Conservation (phyloP, 2,113 vertebrate genomes). For the Pipa parva region DNA sequence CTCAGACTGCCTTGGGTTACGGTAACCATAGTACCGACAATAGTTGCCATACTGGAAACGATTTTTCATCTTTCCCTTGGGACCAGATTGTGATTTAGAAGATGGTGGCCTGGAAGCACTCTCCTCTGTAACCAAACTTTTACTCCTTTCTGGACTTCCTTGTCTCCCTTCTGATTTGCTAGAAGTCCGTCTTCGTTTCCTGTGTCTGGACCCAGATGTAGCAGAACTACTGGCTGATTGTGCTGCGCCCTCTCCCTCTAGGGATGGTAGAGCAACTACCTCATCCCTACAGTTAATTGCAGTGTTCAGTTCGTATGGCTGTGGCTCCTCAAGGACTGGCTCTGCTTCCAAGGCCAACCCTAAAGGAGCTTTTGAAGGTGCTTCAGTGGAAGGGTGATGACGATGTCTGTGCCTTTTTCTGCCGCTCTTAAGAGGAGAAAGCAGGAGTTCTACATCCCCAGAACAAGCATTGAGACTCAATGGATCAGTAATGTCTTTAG, state of each 20-base stretch:
- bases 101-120: neutral
- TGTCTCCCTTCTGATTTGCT: conserved; percentile 55
- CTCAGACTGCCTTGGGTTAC: conserved; percentile 58
- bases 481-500: conserved; percentile 86
- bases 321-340: conserved; percentile 77
- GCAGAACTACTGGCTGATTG: conserved; percentile 39
- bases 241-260: conserved; percentile 65
- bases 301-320: conserved; percentile 85
- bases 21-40: conserved; percentile 80
- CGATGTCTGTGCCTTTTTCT: conserved; percentile 73
- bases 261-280: conserved; percentile 76
- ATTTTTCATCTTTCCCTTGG: conserved; percentile 46
- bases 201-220: conserved; percentile 55
- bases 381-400: conserved; percentile 55
- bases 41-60: conserved; percentile 77
- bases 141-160: conserved; percentile 49
- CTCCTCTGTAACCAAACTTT: conserved; percentile 39
- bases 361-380: conserved; percentile 39
- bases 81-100: conserved; percentile 43
- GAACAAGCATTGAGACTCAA: conserved; percentile 76
- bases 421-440: conserved; percentile 69
- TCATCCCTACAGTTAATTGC: conserved; percentile 86
- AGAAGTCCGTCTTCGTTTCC: conserved; percentile 70
- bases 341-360: conserved; percentile 44
- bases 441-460: conserved; percentile 55